phyloP scores from a whole-genome alignment of 2,888 invertebrate species.

The Lithophane ornitopus region DNA sequence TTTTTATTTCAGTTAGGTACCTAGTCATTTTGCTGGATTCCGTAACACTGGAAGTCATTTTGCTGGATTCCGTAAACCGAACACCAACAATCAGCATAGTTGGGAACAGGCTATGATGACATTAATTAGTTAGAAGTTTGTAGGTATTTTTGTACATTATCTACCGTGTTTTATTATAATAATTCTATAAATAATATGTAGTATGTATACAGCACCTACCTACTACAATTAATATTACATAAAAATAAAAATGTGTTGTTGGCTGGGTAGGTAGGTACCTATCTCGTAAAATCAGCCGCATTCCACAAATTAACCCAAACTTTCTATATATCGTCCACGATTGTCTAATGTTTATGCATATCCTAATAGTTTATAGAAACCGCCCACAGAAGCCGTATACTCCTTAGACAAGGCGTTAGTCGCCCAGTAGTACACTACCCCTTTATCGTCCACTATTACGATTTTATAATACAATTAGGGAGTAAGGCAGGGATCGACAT shows the following conservation, averaged over 20 bases:
- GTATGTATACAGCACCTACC: not conserved
- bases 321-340: not conserved
- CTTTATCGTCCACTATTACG: conserved; percentile 82
- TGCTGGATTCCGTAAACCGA: not conserved
- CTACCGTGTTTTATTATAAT: not conserved
- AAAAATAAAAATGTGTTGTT: not conserved
- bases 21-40: not conserved
- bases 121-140: not conserved
- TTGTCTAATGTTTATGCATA: not conserved
- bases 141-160: not conserved
- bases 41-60: not conserved
- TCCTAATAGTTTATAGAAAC: conserved; percentile 8
- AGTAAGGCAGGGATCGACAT: conserved; percentile 67
- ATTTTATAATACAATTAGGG: conserved; percentile 85
- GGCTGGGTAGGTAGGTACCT: not conserved
- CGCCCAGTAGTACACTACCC: conserved; percentile 71
- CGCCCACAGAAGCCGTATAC: conserved; percentile 67
- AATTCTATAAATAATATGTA: not conserved
- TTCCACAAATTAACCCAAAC: not conserved
- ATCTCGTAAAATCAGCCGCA: not conserved
- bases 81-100: not conserved
- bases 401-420: conserved; percentile 49
- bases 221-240: too few relatives aligned
- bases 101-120: not conserved
- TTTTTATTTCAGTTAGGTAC: not conserved